Conservation (phyloP, 1,140 invertebrate genomes). For the Ruditapes philippinarum region DNA sequence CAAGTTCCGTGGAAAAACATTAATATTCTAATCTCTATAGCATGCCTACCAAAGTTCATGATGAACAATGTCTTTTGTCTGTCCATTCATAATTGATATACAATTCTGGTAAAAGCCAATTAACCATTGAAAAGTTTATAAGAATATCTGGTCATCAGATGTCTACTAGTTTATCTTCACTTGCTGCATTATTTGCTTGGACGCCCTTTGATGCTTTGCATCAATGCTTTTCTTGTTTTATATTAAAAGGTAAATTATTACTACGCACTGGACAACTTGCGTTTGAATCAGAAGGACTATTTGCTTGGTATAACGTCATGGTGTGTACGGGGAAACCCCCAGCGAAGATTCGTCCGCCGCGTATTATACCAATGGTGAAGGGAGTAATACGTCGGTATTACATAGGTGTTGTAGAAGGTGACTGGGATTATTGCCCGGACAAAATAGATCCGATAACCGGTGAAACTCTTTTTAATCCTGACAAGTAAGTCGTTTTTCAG, state of each 20-base stretch:
- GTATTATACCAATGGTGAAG: not conserved
- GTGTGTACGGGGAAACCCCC: not conserved
- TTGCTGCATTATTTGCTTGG: too few species aligned
- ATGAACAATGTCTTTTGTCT: too few species aligned
- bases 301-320: slow-evolving; percentile 33
- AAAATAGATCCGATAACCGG: slow-evolving; percentile 11
- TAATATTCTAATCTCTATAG: too few species aligned
- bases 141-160: too few species aligned
- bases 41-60: too few species aligned
- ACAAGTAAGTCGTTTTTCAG: slow-evolving; percentile 61
- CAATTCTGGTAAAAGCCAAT: too few species aligned
- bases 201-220: too few species aligned
- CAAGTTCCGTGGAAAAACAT: too few species aligned
- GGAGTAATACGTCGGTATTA: slow-evolving; percentile 67
- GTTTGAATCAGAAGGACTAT: slow-evolving; percentile 34
- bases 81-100: too few species aligned
- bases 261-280: slow-evolving; percentile 28
- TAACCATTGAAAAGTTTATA: too few species aligned
- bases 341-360: not conserved
- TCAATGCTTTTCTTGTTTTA: too few species aligned
- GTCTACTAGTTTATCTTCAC: too few species aligned
- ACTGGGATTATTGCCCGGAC: slow-evolving; percentile 78
- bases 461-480: slow-evolving; percentile 15
- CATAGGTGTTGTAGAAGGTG: slow-evolving; percentile 76
- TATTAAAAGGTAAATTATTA: not conserved